Evolutionary conservation across 2,113 vertebrate genomes (phyloP).

Genomic region (Herpetotheres cachinnans): DNA sequence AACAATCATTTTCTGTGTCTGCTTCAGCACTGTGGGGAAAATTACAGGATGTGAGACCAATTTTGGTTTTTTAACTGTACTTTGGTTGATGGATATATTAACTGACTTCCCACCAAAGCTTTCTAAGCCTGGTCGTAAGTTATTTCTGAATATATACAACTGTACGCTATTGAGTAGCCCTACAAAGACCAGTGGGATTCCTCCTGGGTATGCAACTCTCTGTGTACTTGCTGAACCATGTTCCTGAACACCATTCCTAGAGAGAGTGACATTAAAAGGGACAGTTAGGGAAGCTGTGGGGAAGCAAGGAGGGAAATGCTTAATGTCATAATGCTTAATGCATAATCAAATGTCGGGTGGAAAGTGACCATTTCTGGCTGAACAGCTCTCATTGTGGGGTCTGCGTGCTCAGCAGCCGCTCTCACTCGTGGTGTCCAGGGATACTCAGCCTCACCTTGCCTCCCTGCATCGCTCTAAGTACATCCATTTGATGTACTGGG

Average conservation of each 20-base stretch:
- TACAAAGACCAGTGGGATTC: neutral
- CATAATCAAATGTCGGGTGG: neutral
- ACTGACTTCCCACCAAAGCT: neutral
- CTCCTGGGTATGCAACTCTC: neutral
- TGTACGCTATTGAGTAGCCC: neutral
- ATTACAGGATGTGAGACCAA: neutral
- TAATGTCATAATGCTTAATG: neutral
- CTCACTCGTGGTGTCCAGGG: rapidly evolving
- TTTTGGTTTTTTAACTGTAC: neutral
- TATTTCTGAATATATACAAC: neutral
- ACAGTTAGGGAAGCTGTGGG: neutral
- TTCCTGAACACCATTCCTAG: neutral
- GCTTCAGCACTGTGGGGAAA: neutral
- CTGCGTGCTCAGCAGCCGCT: rapidly evolving
- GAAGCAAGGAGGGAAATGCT: neutral
- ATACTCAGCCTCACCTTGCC: neutral
- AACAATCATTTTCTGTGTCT: neutral
- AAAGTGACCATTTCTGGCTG: neutral
- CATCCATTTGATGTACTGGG: neutral
- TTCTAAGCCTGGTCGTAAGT: neutral
- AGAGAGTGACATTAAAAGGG: neutral
- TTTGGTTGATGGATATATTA: neutral
- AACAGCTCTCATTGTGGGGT: rapidly evolving
- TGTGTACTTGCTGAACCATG: neutral
- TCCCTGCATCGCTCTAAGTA: rapidly evolving